Conservation (phyloP, 2,113 vertebrate genomes). For the Siniperca knerii region DNA sequence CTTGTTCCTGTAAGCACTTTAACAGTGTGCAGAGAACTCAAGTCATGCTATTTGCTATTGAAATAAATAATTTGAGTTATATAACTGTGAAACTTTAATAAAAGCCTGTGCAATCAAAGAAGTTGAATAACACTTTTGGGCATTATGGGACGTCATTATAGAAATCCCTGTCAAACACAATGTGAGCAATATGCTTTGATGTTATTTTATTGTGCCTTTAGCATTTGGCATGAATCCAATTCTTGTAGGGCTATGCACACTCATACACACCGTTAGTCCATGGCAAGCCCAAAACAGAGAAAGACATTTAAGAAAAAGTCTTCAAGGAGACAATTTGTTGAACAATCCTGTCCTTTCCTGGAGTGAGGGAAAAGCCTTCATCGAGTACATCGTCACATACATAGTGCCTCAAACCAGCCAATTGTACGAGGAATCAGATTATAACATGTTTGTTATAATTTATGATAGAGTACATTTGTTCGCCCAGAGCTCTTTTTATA, state of each 20-base stretch:
- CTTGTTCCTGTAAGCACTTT: neutral
- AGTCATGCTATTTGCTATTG: neutral
- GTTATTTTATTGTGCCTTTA: neutral
- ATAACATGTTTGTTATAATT: conserved; percentile 52
- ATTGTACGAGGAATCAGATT: conserved; percentile 43
- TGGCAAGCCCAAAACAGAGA: conserved; percentile 14
- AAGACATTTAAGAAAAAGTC: neutral
- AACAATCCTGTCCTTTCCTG: conserved; percentile 16
- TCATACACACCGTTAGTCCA: neutral
- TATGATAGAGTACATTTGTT: conserved; percentile 37
- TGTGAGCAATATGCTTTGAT: neutral
- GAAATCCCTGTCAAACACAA: conserved; percentile 2
- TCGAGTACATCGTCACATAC: neutral
- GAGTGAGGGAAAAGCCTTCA: conserved; percentile 47
- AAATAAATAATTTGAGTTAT: conserved; percentile 24
- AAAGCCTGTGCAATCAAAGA: neutral
- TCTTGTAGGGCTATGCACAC: neutral
- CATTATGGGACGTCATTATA: neutral
- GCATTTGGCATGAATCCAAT: neutral
- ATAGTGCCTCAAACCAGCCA: conserved; percentile 41
- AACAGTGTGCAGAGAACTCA: neutral
- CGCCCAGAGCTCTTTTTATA: conserved; percentile 44
- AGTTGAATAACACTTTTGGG: neutral
- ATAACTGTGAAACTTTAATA: conserved; percentile 12
- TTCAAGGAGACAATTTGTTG: conserved; percentile 19